Conservation (phyloP, 2,797 vertebrate species). For the Acomys russatus region DNA sequence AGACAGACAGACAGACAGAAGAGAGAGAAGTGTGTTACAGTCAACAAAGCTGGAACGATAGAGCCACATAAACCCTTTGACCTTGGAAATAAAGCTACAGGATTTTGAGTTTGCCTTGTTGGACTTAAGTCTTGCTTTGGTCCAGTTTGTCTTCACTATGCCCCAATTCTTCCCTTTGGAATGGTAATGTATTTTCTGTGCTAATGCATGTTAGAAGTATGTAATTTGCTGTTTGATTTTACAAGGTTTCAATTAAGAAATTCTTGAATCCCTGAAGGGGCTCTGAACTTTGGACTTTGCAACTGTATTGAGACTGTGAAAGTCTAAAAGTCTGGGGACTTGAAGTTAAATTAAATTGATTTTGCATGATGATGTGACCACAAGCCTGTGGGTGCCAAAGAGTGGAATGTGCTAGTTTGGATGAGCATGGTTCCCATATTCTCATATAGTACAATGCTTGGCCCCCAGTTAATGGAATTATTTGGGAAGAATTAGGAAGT, state of each 20-base stretch:
- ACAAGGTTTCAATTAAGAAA: not conserved
- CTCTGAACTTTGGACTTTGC: not conserved
- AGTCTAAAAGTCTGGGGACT: not conserved
- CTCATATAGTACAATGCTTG: not conserved
- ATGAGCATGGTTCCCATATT: not conserved
- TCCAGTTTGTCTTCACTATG: not conserved
- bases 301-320: not conserved
- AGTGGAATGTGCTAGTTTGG: not conserved
- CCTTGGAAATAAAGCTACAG: not conserved
- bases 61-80: not conserved
- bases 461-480: not conserved
- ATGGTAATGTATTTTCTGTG: not conserved
- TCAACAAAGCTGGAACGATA: not conserved
- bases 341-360: not conserved
- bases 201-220: not conserved
- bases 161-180: not conserved
- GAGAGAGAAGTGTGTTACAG: not conserved
- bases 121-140: not conserved
- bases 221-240: not conserved
- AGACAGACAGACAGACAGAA: not conserved
- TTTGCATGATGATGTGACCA: not conserved
- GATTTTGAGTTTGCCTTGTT: not conserved
- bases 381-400: too few relatives aligned
- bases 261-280: not conserved
- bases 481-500: not conserved